These are phyloP conservation scores for Cetoscarus ocellatus DNA, from an alignment of 2,797 vertebrate genomes.

Conservation along the genomic window DNA sequence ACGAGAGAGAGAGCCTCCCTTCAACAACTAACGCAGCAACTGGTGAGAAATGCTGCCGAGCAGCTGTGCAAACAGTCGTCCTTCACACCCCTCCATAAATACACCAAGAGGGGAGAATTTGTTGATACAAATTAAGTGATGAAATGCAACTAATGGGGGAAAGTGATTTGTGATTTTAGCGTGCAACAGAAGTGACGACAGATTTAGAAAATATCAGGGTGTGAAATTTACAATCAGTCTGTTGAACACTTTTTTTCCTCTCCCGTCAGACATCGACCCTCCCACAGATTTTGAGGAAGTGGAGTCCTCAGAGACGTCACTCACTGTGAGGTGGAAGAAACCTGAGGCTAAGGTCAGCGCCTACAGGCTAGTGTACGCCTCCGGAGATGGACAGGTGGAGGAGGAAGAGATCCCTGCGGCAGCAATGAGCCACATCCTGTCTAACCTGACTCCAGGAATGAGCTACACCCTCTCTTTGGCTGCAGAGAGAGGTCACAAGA, in stretches of 20 bases:
- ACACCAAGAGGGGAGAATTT: slow-evolving; percentile 12
- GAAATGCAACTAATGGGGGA: slow-evolving; percentile 11
- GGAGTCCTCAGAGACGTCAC: slow-evolving; percentile 85
- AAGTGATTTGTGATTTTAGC: slow-evolving; percentile 21
- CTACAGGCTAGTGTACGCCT: slow-evolving; percentile 86
- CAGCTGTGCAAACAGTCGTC: slow-evolving; percentile 46
- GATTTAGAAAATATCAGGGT: neutral
- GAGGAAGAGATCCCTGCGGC: slow-evolving; percentile 85
- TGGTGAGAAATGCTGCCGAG: slow-evolving; percentile 82
- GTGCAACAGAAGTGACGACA: slow-evolving; percentile 2
- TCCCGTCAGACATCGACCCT: slow-evolving; percentile 88
- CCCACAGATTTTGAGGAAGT: slow-evolving; percentile 86
- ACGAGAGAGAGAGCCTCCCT: slow-evolving; percentile 91
- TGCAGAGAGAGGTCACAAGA: slow-evolving; percentile 89
- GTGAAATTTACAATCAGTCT: neutral
- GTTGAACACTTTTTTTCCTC: neutral
- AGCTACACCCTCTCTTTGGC: slow-evolving; percentile 86
- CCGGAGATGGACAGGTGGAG: slow-evolving; percentile 69
- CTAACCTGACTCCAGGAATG: slow-evolving; percentile 84
- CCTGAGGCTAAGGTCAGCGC: slow-evolving; percentile 89
- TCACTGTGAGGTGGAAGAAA: slow-evolving; percentile 88
- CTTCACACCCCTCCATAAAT: slow-evolving; percentile 21
- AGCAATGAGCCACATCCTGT: slow-evolving; percentile 78
- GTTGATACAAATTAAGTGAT: slow-evolving; percentile 31
- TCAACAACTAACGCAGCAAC: slow-evolving; percentile 93